Conservation (phyloP, 2,888 invertebrate species). For the Melipona bicolor region DNA sequence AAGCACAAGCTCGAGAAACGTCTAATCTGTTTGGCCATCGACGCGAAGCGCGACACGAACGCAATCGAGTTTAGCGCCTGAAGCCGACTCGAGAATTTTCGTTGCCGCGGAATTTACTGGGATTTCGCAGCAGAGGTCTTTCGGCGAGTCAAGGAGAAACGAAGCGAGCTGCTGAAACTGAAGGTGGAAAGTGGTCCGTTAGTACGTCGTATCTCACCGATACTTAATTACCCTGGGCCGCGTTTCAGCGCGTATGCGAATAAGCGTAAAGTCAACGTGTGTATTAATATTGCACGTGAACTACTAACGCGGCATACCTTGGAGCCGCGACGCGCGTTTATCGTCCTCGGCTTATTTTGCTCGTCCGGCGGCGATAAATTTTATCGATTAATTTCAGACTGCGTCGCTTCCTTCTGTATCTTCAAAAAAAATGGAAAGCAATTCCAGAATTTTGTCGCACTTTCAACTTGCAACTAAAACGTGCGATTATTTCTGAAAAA, state of each 20-base stretch:
- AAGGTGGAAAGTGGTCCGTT: slow-evolving; percentile 74
- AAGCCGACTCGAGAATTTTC: background rate
- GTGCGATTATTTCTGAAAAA: no score
- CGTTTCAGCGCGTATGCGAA: slow-evolving; percentile 52
- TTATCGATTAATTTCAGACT: slow-evolving; percentile 22
- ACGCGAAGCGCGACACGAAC: background rate
- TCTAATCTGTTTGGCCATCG: background rate
- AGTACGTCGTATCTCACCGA: slow-evolving; percentile 70
- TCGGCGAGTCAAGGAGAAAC: slow-evolving; percentile 61
- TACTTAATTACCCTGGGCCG: slow-evolving; percentile 73
- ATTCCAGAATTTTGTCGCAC: background rate
- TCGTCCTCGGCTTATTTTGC: slow-evolving; percentile 41
- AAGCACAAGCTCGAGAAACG: background rate
- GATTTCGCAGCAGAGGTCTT: slow-evolving; percentile 34
- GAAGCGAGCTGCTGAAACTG: slow-evolving; percentile 68
- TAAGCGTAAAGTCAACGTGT: slow-evolving; percentile 55
- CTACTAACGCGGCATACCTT: slow-evolving; percentile 42
- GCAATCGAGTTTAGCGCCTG: no score
- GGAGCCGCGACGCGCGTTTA: slow-evolving; percentile 29
- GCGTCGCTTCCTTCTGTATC: background rate
- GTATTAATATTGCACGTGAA: slow-evolving; percentile 54
- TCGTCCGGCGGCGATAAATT: slow-evolving; percentile 39
- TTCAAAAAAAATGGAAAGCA: no score
- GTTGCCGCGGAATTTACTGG: background rate
- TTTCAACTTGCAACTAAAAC: no score